Conservation (phyloP, 2,888 invertebrate species). For the Galeopsomyia nigrocyanea region DNA sequence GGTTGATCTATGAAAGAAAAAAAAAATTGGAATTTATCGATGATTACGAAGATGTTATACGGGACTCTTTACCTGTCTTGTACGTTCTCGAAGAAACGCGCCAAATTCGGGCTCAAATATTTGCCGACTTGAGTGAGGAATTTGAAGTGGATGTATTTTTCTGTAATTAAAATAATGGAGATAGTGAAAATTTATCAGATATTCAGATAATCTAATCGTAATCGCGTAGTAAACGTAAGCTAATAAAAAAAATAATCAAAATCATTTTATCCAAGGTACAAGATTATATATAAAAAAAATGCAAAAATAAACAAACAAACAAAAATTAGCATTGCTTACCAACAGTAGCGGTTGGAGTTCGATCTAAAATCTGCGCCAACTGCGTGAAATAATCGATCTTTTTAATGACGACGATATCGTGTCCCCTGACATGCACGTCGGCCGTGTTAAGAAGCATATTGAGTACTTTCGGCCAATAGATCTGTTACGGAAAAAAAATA, state of each 20-base stretch:
- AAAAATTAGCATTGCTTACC: too few species aligned
- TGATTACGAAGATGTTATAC: neutral
- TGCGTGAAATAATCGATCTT: constrained; percentile 35
- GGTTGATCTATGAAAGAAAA: constrained; percentile 24
- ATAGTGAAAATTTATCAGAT: too few species aligned
- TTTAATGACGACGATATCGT: constrained; percentile 28
- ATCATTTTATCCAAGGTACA: too few species aligned
- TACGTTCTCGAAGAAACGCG: constrained; percentile 36
- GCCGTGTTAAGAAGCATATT: constrained; percentile 11
- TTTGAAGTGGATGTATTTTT: constrained; percentile 43
- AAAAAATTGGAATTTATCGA: neutral
- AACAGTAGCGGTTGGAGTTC: constrained; percentile 29
- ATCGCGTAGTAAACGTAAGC: too few species aligned
- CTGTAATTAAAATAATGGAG: neutral
- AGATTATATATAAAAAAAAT: too few species aligned
- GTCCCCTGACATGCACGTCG: neutral
- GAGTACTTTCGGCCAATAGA: constrained; percentile 35
- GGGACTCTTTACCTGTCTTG: constrained; percentile 29
- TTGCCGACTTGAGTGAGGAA: constrained; percentile 43
- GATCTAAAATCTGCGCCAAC: constrained; percentile 26
- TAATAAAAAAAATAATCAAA: too few species aligned
- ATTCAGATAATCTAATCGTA: too few species aligned
- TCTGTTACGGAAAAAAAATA: constrained; percentile 12
- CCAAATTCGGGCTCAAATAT: constrained; percentile 37
- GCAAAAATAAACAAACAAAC: too few species aligned